phyloP scores from a whole-genome alignment of 2,888 invertebrate genomes.

The Herminia tarsipennalis region DNA sequence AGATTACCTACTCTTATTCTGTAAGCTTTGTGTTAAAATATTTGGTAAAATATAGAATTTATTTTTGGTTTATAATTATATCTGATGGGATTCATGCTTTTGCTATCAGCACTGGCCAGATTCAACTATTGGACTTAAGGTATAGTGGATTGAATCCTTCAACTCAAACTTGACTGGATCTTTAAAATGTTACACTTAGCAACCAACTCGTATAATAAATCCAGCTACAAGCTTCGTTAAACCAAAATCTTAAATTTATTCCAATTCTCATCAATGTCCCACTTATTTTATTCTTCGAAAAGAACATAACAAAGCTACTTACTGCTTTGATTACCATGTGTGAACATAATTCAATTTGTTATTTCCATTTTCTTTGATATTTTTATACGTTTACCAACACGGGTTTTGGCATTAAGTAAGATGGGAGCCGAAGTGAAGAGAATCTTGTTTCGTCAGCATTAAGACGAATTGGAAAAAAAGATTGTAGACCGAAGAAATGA shows the following conservation, averaged over 20 bases:
- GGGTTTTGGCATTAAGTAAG: constrained; percentile 39
- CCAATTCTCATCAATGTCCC: constrained; percentile 7
- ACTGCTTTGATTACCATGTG: constrained; percentile 31
- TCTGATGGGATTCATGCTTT: too few species aligned
- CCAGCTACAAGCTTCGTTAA: not conserved
- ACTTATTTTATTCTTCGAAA: constrained; percentile 13
- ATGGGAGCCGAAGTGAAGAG: constrained; percentile 28
- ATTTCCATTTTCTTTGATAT: constrained; percentile 36
- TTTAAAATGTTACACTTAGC: too few species aligned
- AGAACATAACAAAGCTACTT: constrained; percentile 8
- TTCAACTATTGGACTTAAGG: too few species aligned
- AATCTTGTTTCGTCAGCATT: constrained; percentile 49
- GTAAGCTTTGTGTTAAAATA: too few species aligned
- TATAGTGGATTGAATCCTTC: too few species aligned
- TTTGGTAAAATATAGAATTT: too few species aligned
- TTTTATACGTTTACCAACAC: constrained; percentile 38
- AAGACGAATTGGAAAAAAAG: constrained; percentile 69
- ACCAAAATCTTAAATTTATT: not conserved
- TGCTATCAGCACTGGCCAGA: too few species aligned
- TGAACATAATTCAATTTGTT: constrained; percentile 32
- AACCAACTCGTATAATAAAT: too few species aligned
- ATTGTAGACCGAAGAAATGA: constrained; percentile 62
- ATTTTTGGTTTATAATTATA: too few species aligned
- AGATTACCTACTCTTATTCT: too few species aligned
- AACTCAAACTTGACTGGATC: too few species aligned